Conservation (phyloP, 2,797 vertebrate genomes). For the Pseudocheirus occidentalis region DNA sequence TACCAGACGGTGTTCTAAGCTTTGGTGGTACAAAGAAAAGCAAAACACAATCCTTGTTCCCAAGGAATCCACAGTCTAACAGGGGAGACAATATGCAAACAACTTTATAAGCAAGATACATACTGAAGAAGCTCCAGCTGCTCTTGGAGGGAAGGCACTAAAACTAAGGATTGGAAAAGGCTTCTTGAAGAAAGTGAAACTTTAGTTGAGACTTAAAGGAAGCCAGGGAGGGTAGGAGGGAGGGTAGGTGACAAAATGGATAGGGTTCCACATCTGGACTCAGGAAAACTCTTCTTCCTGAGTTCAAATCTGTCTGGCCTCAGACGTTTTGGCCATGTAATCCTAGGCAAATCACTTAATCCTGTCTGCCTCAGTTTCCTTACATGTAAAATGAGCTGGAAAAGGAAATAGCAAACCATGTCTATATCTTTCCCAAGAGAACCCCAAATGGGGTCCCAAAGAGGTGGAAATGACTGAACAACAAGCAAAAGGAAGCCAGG, state of each 20-base stretch:
- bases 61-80: not conserved
- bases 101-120: not conserved
- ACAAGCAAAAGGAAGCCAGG: not conserved
- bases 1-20: not conserved
- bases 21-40: not conserved
- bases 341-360: not conserved
- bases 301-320: not conserved
- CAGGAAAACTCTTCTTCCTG: not conserved
- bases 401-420: not conserved
- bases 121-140: accelerated
- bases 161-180: not conserved
- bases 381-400: not conserved
- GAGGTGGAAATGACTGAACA: not conserved
- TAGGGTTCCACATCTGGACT: not conserved
- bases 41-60: not conserved
- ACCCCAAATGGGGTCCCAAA: not conserved
- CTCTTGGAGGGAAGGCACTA: not conserved
- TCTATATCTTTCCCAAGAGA: not conserved
- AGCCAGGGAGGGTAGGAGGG: not conserved
- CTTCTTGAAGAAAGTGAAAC: not conserved
- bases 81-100: not conserved
- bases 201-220: not conserved
- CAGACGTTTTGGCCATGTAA: not conserved
- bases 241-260: not conserved
- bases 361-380: not conserved